A percentile compares a stretch with the other conserved stretches of the same genome.
Conservation (phyloP, 2,888 invertebrate species). For the Eudasyphora cyanicolor region DNA sequence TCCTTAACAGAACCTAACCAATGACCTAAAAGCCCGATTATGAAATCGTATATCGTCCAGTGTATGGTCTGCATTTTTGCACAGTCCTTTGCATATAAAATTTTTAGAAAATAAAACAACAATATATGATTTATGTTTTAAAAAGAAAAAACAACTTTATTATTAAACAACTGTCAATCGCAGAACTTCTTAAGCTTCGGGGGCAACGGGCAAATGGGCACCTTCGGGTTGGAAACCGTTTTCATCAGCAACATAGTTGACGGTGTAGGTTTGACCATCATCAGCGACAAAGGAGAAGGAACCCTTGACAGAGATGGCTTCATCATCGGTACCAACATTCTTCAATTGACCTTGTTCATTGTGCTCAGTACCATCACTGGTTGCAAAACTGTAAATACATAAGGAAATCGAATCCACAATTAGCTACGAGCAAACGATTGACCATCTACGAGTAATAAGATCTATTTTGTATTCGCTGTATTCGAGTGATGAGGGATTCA, state of each 20-base stretch:
- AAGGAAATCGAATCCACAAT: not conserved
- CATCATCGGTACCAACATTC: constrained; percentile 64
- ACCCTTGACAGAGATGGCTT: constrained; percentile 68
- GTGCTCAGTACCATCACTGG: constrained; percentile 55
- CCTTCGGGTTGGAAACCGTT: constrained; percentile 76
- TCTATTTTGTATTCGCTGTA: not conserved
- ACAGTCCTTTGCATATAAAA: no score
- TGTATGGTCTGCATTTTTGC: no score
- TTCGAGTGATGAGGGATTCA: not conserved
- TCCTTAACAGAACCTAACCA: no score
- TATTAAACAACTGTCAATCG: constrained; percentile 57
- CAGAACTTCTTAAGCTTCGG: constrained; percentile 11
- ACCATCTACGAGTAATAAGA: no score
- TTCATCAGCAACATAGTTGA: constrained; percentile 74
- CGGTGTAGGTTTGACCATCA: constrained; percentile 81
- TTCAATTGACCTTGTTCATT: constrained; percentile 61
- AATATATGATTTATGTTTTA: not conserved
- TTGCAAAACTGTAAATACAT: constrained; percentile 45
- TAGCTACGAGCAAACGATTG: no score
- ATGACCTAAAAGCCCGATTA: no score
- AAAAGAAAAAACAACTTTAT: constrained; percentile 6
- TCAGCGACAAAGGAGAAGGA: constrained; percentile 66
- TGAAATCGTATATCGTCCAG: no score
- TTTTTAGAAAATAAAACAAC: not conserved
- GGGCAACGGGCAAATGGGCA: constrained; percentile 71